Evolutionary conservation across 2,797 vertebrate species (phyloP), one percentile per base, ranked within the genome.

Genomic region (Aulostomus chinensis): DNA sequence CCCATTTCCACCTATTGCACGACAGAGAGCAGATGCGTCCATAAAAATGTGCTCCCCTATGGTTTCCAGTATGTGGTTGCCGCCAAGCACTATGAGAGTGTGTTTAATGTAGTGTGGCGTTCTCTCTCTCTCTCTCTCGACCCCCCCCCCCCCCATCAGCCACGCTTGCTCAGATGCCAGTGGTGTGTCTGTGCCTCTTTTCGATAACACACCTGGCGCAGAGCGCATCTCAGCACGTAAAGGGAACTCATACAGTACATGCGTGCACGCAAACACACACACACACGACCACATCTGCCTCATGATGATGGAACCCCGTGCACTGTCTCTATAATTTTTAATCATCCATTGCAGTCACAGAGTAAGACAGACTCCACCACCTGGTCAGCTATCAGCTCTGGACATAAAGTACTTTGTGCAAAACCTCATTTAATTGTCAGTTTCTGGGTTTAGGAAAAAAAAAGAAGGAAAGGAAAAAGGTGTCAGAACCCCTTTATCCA

Each of bases 101-200:
- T 76, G 84, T 72, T 84, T 89, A 89, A 90, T 88, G 87, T 79
- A 63, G 58, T 86, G 87, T 78, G 53, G 78, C 73, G 55, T 55
- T 63, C 62, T 53, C 65, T 47, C 47, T 57, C 8, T n/a, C 13
- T 18, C 25, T 34, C 20, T 15, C 12, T 10, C n/a, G n/a, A n/a
- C n/a, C n/a, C n/a, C 22, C 22, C 22, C 22, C 41, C 42, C 40
- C 47, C 51, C 64, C 48, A 34, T 68, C 77, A 62, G 37, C 51
- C 48, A 39, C 38, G 7, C 38, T 32, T 46, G 59, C 46, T 57
- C 38, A 47, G 50, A 47, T 56, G 68, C 74, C 64, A 75, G 60
- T 6, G 16, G 47, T 51, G 63, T 71, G 68, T 62, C 36, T 55
- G 68, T 58, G 59, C 58, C 60, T 64, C 46, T 38, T 47, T 60